Conservation (phyloP, 2,888 invertebrate genomes). For the Gari tellinella region DNA sequence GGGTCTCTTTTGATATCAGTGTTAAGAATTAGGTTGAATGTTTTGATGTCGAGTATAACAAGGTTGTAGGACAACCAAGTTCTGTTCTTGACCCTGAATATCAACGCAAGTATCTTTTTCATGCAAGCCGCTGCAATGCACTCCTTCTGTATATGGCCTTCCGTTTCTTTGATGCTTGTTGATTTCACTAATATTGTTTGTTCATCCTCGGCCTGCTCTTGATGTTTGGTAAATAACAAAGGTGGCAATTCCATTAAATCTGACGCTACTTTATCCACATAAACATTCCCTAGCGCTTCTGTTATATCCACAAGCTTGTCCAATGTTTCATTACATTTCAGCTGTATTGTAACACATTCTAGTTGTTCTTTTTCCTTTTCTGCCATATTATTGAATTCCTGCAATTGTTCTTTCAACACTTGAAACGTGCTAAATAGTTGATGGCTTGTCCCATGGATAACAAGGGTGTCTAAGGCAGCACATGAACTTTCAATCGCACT, state of each 20-base stretch:
- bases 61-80: slow-evolving; percentile 38
- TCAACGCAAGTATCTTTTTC: slow-evolving; percentile 30
- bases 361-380: slow-evolving; percentile 37
- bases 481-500: slow-evolving; percentile 45
- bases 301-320: slow-evolving; percentile 15
- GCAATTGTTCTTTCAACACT: slow-evolving; percentile 36
- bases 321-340: slow-evolving; percentile 28
- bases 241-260: too few relatives aligned
- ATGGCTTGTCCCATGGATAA: slow-evolving; percentile 34
- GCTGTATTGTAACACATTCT: slow-evolving; percentile 20
- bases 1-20: slow-evolving; percentile 43
- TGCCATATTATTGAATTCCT: slow-evolving; percentile 32
- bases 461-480: slow-evolving; percentile 30
- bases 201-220: too few relatives aligned
- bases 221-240: too few relatives aligned
- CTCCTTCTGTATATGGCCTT: too few relatives aligned
- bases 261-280: background rate
- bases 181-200: too few relatives aligned
- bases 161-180: too few relatives aligned
- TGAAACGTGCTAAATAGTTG: slow-evolving; percentile 46
- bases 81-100: slow-evolving; percentile 37
- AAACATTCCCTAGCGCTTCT: slow-evolving; percentile 29
- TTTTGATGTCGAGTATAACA: slow-evolving; percentile 20
- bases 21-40: slow-evolving; percentile 22
- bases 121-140: slow-evolving; percentile 17